Conservation (phyloP, 2,797 vertebrate genomes). For the Antennarius maculatus region DNA sequence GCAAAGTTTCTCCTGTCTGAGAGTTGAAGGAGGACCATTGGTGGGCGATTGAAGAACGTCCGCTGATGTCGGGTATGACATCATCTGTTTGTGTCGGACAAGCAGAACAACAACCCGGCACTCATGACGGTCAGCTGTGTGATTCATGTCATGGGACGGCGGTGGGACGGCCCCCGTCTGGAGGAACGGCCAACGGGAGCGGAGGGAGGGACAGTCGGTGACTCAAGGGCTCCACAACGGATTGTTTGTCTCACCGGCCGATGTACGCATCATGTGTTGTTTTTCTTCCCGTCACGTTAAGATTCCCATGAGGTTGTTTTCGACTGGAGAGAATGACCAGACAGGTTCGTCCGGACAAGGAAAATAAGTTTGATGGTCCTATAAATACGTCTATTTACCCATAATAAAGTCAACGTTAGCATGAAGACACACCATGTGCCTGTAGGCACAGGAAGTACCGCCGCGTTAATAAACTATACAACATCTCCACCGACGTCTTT, state of each 20-base stretch:
- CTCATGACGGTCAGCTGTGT: constrained; percentile 50
- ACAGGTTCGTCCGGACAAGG: neutral
- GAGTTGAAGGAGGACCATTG: neutral
- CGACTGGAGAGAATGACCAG: constrained; percentile 24
- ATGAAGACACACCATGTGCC: no score
- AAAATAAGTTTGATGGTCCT: neutral
- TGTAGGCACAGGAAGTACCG: no score
- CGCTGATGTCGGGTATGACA: neutral
- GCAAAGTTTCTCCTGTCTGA: constrained; percentile 48
- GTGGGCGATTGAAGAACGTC: constrained; percentile 2
- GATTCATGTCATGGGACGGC: constrained; percentile 72
- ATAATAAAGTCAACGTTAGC: neutral
- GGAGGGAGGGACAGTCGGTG: constrained; percentile 39
- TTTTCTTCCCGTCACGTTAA: constrained; percentile 58
- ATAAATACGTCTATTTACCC: neutral
- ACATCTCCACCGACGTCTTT: no score
- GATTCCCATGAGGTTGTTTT: constrained; percentile 57
- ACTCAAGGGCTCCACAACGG: constrained; percentile 50
- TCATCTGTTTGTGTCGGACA: neutral
- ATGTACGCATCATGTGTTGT: constrained; percentile 64
- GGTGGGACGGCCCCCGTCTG: constrained; percentile 41
- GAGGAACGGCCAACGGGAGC: constrained; percentile 41
- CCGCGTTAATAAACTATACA: no score
- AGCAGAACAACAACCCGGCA: constrained; percentile 36
- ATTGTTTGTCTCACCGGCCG: constrained; percentile 47